These are phyloP conservation scores for Osmerus mordax DNA, from an alignment of 2,113 vertebrate species.

Conservation along the genomic window DNA sequence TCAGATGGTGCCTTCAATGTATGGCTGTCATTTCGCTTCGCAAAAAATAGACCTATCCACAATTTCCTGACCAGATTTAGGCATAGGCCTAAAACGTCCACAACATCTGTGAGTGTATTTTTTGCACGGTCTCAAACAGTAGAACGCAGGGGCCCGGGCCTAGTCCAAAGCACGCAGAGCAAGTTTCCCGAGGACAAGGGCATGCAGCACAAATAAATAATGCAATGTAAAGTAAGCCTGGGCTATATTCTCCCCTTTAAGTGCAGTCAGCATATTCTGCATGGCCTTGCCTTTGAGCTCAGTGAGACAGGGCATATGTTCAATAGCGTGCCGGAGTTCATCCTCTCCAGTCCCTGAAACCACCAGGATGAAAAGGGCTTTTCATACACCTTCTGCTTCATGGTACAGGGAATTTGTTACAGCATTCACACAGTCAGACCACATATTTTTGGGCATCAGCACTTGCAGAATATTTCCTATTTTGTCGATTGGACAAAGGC, in stretches of 20 bases:
- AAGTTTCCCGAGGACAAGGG: conserved; percentile 13
- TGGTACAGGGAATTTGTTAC: neutral
- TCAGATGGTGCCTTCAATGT: neutral
- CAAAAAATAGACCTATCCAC: neutral
- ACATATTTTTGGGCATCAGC: neutral
- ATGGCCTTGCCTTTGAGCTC: conserved; percentile 11
- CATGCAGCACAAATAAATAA: conserved; percentile 32
- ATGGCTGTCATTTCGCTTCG: neutral
- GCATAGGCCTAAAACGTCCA: neutral
- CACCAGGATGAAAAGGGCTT: neutral
- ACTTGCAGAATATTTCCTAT: neutral
- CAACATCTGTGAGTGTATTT: conserved; percentile 3
- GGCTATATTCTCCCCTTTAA: conserved; percentile 21
- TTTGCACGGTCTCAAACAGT: neutral
- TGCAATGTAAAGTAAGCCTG: conserved; percentile 39
- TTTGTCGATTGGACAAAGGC: neutral
- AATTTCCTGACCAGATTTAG: neutral
- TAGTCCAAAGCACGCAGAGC: neutral
- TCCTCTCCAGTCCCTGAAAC: conserved; percentile 1
- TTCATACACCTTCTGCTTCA: neutral
- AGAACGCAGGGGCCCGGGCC: neutral
- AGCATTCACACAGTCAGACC: neutral
- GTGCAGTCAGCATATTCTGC: conserved; percentile 22
- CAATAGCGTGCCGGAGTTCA: neutral
- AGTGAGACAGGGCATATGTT: neutral